Percentiles rank a stretch among this genome's conserved stretches.
phyloP scores from a whole-genome alignment of 2,113 vertebrate genomes.

The Arothron firmamentum region DNA sequence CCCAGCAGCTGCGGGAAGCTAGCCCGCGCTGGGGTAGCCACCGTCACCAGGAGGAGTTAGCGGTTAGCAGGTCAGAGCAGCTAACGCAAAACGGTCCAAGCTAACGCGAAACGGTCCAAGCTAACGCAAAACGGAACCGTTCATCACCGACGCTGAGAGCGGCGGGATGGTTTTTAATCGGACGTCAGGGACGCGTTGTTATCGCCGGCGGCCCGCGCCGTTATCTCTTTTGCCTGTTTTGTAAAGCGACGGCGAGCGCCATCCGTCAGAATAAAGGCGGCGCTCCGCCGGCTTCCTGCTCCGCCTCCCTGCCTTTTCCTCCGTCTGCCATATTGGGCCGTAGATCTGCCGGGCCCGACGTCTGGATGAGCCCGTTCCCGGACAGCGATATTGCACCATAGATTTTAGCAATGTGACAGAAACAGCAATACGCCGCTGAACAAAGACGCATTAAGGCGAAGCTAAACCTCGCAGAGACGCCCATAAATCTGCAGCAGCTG shows the following conservation, averaged over 20 bases:
- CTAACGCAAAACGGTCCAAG: slow-evolving; percentile 33
- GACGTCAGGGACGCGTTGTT: slow-evolving; percentile 19
- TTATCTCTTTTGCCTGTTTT: slow-evolving; percentile 34
- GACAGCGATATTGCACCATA: slow-evolving; percentile 71
- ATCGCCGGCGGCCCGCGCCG: slow-evolving; percentile 17
- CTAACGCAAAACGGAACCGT: slow-evolving; percentile 33
- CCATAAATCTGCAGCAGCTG: slow-evolving; percentile 59
- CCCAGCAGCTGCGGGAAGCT: slow-evolving; percentile 42
- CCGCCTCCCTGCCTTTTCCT: slow-evolving; percentile 32
- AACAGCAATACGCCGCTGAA: slow-evolving; percentile 71
- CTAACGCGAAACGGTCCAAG: slow-evolving; percentile 30
- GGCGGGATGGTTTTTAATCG: slow-evolving; percentile 16
- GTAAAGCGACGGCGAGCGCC: slow-evolving; percentile 16
- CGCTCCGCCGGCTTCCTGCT: slow-evolving; percentile 54
- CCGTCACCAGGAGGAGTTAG: slow-evolving; percentile 44
- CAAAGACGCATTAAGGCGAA: slow-evolving; percentile 73
- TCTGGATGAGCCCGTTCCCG: slow-evolving; percentile 64
- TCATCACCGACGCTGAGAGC: slow-evolving; percentile 21
- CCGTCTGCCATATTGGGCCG: slow-evolving; percentile 56
- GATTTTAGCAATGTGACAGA: slow-evolving; percentile 71
- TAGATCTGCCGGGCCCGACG: slow-evolving; percentile 67
- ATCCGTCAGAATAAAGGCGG: slow-evolving; percentile 56
- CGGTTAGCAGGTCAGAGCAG: slow-evolving; percentile 19
- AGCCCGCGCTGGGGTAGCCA: slow-evolving; percentile 24
- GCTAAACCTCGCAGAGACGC: slow-evolving; percentile 65